Base-by-base conservation (phyloP, 2,113 vertebrate species). In the Psettodes erumei region DNA sequence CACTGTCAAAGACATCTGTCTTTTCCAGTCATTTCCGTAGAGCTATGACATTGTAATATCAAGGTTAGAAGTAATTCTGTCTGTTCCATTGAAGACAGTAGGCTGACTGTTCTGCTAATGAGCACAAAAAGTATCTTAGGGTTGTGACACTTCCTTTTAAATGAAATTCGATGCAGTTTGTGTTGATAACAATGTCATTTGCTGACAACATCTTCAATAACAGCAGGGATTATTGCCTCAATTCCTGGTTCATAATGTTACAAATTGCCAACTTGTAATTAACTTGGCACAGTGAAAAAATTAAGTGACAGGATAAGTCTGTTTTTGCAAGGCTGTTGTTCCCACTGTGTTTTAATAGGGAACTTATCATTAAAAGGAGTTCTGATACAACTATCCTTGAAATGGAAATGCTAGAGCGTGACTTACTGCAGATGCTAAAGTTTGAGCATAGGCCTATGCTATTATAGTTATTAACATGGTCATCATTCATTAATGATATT, bases 201-300 rank as follows among this genome's bases (percentile, higher is more conserved):
- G 38, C 2, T 27, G 19, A 32, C 51, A 59, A 42, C 60, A n/a
- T 27, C 48, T 40, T 25, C 27, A 74, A 12, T 8, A 84, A 63
- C 45, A 61, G 35, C 25, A 47, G 33, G 21, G 23, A 61, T 79
- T 54, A 48, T 63, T 21, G 33, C 63, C 62, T 53, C 33, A 61
- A 45, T 27, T 70, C 18, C 64, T 64, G 64, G 10, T 62, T 75
- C 47, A 79, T 23, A 12, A 67, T 67, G 33, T 54, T 64, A 60
- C 58, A 70, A 76, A 72, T 45, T 48, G 33, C 21, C 18, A 71
- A 69, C 40, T 45, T 81, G 35, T 50, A 81, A 83, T 77, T 77
- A 61, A 75, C 25, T 32, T 50, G 19, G 10, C 65, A 83, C n/a
- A 21, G 35, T 47, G 12, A 43, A 27, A 67, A 71, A 69, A 16